Percentiles rank a stretch among this genome's conserved stretches.
Evolutionary conservation across 1,140 invertebrate genomes (phyloP).

Genomic region (Drosophila navojoa): DNA sequence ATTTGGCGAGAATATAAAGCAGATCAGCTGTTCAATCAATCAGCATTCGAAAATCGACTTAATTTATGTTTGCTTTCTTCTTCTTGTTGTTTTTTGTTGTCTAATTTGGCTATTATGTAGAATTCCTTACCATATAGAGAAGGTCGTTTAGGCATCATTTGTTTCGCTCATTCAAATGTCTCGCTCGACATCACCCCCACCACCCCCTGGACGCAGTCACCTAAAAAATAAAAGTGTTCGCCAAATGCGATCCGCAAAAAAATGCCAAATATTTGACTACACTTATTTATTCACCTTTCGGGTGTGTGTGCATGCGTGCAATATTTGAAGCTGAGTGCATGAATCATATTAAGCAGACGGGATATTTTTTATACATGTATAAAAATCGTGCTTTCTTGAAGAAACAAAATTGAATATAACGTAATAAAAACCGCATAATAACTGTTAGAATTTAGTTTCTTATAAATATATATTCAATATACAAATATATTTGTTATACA

Average conservation of each 20-base stretch:
- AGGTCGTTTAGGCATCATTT: constrained; percentile 68
- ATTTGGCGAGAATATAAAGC: not conserved
- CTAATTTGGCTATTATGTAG: constrained; percentile 75
- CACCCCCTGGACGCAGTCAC: constrained; percentile 20
- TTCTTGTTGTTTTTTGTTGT: constrained; percentile 39
- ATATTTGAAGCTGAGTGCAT: constrained; percentile 30
- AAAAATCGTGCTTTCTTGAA: not conserved
- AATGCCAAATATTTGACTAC: constrained; percentile 74
- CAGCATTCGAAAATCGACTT: constrained; percentile 7
- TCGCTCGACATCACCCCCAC: constrained; percentile 21
- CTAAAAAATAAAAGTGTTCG: constrained; percentile 53
- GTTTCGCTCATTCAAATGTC: constrained; percentile 69
- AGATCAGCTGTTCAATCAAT: constrained; percentile 31
- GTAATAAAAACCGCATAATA: not conserved
- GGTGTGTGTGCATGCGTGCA: constrained; percentile 21
- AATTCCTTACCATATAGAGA: constrained; percentile 76
- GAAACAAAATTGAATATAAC: not conserved
- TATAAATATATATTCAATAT: not conserved
- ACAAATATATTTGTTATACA: no score
- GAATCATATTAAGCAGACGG: constrained; percentile 50
- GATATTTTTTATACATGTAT: constrained; percentile 3
- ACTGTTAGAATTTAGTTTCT: no score
- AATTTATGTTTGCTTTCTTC: not conserved
- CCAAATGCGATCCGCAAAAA: constrained; percentile 71
- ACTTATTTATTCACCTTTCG: constrained; percentile 55